Conservation (phyloP, 2,797 vertebrate species). For the Sarcophilus harrisii region DNA sequence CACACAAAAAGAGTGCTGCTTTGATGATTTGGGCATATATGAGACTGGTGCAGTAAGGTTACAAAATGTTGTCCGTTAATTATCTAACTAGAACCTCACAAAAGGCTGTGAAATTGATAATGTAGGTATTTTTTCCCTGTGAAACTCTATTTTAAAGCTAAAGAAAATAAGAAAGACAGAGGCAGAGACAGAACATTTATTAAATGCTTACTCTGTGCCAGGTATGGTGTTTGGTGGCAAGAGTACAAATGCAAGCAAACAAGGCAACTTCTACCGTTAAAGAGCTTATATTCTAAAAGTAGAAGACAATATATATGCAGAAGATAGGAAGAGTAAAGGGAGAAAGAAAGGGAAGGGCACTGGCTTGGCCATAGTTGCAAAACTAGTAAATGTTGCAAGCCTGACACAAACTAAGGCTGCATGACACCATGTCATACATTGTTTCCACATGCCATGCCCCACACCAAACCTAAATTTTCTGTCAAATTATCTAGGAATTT, state of each 20-base stretch:
- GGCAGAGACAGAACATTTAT: not conserved
- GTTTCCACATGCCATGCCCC: not conserved
- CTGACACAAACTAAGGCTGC: not conserved
- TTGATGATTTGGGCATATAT: not conserved
- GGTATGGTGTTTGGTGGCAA: not conserved
- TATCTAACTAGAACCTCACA: not conserved
- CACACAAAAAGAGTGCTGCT: not conserved
- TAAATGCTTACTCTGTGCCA: not conserved
- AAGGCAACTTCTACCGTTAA: not conserved
- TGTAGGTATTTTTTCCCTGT: too few relatives aligned
- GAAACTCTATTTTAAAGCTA: not conserved
- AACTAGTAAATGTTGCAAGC: not conserved
- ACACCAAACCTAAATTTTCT: not conserved
- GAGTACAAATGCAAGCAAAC: not conserved
- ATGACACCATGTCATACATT: not conserved
- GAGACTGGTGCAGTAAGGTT: not conserved
- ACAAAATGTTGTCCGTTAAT: not conserved
- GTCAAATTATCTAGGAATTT: not conserved
- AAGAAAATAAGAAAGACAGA: not conserved
- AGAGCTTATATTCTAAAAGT: not conserved
- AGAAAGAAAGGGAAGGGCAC: not conserved
- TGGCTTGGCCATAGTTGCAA: not conserved
- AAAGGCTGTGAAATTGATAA: not conserved
- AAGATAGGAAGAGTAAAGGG: not conserved
- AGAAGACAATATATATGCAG: not conserved